phyloP scores from a whole-genome alignment of 2,888 invertebrate species.

The Mythimna pallens region DNA sequence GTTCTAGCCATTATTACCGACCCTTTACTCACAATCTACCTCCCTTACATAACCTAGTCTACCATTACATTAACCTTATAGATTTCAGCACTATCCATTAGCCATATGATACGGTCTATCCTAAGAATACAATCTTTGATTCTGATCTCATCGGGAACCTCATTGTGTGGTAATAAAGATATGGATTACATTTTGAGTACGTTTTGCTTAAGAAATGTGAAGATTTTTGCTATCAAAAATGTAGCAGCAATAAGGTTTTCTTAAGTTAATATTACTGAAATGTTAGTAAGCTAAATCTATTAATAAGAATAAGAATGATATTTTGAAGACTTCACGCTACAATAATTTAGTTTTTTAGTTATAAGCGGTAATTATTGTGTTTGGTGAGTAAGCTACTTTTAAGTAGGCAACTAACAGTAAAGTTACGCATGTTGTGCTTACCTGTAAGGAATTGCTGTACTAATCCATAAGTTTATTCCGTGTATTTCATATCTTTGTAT shows the following conservation, averaged over 20 bases:
- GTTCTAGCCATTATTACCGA: not conserved
- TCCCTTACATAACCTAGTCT: not conserved
- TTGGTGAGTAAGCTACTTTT: no score
- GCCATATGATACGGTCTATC: constrained; percentile 29
- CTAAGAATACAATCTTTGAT: constrained; percentile 28
- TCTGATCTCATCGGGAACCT: constrained; percentile 24
- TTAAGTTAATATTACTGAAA: not conserved
- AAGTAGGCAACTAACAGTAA: no score
- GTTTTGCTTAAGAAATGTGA: constrained; percentile 4
- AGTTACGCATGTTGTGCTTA: no score
- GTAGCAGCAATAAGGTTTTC: not conserved
- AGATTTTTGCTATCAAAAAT: constrained; percentile 2
- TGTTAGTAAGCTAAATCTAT: no score
- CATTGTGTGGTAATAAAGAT: constrained; percentile 16
- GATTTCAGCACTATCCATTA: constrained; percentile 52
- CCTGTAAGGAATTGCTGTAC: no score
- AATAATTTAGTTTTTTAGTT: no score
- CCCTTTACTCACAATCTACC: not conserved
- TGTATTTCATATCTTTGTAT: no score
- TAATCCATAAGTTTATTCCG: no score
- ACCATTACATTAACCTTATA: constrained; percentile 42
- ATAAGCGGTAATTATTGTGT: no score
- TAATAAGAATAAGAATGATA: no score
- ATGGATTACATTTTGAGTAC: constrained; percentile 34
- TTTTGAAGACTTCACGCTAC: no score